Base-by-base conservation (phyloP, 2,888 invertebrate genomes). In the Bibio marci region DNA sequence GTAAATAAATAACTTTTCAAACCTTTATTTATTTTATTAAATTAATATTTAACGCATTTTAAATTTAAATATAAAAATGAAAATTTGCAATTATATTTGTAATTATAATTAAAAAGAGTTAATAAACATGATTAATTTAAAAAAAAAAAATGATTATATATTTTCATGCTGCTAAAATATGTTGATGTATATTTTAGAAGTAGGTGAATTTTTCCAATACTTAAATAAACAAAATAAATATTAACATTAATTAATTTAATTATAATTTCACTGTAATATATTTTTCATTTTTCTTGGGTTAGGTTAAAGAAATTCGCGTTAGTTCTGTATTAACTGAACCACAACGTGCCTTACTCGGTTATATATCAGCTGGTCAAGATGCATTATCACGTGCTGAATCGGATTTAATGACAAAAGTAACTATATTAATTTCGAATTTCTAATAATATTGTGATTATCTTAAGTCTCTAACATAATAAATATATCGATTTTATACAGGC, bases 291-390 rank as follows among this genome's bases (percentile, higher is more conserved):
- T 22, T 22, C 22, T 4, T 22, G 8, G 8, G 8, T 1, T 63
- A 80, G 73, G 71, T 80, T 31, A 86, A 90, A 56, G 81, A 83
- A 55, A 78, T 83, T 3, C 80, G 81, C 51, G 79, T 94, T 50
- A 82, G 88, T 40, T 80, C 83, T 32, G 75, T 91, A 31, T 64
- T 87, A 51, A 76, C 83, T 39, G 90, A 88, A 63, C 90, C 95
- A 25, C 95, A 98, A 63, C 71, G 88, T 42, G 97, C 94, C 4
- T 67, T 98, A 47, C 65, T 92, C 30, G 78, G 90, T 37, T 92
- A 91, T 39, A 94, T 97, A 56, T 80, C 80, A 40, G 75, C 79
- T 15, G 92, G 94, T 11, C 80, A 86, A 52, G 81, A 87, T 56
- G 76, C 88, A 47, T 85, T 98, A 50, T 73, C 79, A 48, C 75